Evolutionary conservation across 2,797 vertebrate species (phyloP).

Genomic region (Enteromius fasciolatus): DNA sequence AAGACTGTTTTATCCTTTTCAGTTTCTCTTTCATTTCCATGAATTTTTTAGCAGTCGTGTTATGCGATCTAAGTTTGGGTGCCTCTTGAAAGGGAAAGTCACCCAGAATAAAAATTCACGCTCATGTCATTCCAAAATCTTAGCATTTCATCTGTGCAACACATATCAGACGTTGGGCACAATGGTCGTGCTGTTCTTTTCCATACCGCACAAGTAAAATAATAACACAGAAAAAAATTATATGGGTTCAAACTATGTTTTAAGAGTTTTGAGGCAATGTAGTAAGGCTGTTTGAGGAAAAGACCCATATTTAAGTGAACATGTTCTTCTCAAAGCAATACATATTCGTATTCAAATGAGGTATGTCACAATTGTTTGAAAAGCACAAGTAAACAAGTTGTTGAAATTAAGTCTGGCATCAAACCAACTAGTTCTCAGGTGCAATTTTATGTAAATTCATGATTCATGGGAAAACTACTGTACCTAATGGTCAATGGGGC

Average conservation of each 20-base stretch:
- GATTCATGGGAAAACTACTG: not conserved
- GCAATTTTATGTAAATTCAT: not conserved
- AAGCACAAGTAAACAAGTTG: not conserved
- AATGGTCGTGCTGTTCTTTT: not conserved
- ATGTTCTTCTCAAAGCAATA: not conserved
- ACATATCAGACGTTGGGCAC: not conserved
- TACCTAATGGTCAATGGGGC: not conserved
- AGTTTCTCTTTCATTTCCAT: slow-evolving; percentile 12
- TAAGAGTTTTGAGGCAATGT: not conserved
- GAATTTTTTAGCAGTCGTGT: not conserved
- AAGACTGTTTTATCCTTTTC: slow-evolving; percentile 14
- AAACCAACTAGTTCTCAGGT: not conserved
- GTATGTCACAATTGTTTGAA: not conserved
- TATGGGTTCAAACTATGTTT: not conserved
- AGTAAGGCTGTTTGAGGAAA: not conserved
- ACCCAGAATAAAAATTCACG: not conserved
- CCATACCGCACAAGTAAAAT: not conserved
- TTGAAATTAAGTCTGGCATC: not conserved
- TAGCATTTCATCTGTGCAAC: not conserved
- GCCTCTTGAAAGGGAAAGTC: not conserved
- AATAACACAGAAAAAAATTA: not conserved
- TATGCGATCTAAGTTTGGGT: not conserved
- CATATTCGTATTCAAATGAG: not conserved
- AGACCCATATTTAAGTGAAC: not conserved
- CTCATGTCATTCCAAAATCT: not conserved